Percentiles rank a stretch among this genome's conserved stretches.
phyloP scores from a whole-genome alignment of 2,113 vertebrate genomes.

The Polyodon spathula region DNA sequence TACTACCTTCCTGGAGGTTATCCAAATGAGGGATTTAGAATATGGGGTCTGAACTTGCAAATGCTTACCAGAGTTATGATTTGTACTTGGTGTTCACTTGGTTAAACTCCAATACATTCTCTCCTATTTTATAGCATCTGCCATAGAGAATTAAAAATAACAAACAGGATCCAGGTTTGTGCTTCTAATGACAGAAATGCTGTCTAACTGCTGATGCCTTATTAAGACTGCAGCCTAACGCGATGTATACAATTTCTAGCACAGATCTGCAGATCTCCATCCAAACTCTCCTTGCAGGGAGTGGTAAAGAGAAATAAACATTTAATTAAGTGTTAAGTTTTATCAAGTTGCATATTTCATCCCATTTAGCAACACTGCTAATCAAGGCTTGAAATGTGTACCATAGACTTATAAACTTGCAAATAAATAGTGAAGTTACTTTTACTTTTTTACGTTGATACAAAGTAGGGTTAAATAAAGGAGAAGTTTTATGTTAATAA shows the following conservation, averaged over 20 bases:
- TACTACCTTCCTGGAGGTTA: too few relatives aligned
- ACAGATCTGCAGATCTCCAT: slow-evolving; percentile 10
- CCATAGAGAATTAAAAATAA: slow-evolving; percentile 24
- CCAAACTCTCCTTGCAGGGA: slow-evolving; percentile 20
- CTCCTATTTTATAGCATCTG: slow-evolving; percentile 11
- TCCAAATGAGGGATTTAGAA: too few relatives aligned
- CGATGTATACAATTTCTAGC: too few relatives aligned
- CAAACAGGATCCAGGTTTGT: slow-evolving; percentile 14
- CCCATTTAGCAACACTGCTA: slow-evolving; percentile 50
- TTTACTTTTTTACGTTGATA: slow-evolving; percentile 25
- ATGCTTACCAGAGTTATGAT: too few relatives aligned
- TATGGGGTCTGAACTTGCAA: too few relatives aligned
- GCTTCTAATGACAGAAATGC: slow-evolving; percentile 21
- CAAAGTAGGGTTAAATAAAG: slow-evolving; percentile 22
- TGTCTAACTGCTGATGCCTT: slow-evolving; percentile 14
- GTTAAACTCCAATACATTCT: too few relatives aligned
- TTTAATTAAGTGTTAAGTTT: slow-evolving; percentile 49
- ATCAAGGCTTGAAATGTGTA: slow-evolving; percentile 34
- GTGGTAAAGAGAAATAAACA: slow-evolving; percentile 56
- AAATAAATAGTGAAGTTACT: slow-evolving; percentile 60
- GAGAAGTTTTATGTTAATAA: too few relatives aligned
- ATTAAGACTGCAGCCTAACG: background rate
- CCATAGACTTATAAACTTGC: slow-evolving; percentile 35
- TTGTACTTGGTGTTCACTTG: too few relatives aligned
- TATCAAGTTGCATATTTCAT: slow-evolving; percentile 45